Evolutionary conservation across 2,797 vertebrate species (phyloP).

Genomic region (Peromyscus aztecus): DNA sequence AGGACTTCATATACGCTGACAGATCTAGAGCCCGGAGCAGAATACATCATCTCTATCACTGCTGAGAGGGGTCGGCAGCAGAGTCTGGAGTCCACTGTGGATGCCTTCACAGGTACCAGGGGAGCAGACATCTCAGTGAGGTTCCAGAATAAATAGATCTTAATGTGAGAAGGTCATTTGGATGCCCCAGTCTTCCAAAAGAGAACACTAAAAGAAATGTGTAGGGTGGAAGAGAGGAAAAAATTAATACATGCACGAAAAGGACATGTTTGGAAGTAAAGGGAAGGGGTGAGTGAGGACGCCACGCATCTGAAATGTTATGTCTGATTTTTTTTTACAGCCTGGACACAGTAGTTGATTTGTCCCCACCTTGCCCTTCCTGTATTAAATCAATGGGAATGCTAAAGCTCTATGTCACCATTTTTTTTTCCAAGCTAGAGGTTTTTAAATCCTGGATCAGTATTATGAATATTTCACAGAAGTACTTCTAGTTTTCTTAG

Average conservation of each 20-base stretch:
- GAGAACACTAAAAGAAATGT: neutral
- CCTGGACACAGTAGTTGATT: neutral
- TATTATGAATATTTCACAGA: neutral
- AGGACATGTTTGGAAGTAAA: neutral
- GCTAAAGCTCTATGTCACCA: neutral
- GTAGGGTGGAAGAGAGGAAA: neutral
- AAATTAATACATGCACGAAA: neutral
- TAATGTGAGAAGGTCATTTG: neutral
- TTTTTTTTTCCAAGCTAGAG: constrained; percentile 10
- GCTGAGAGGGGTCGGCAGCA: constrained; percentile 97
- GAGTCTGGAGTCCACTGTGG: constrained; percentile 94
- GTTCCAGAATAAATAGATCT: neutral
- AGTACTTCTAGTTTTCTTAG: neutral
- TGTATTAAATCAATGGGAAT: neutral
- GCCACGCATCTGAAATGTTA: neutral
- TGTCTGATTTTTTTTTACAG: neutral
- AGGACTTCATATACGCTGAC: constrained; percentile 91
- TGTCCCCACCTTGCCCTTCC: neutral
- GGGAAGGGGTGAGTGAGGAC: neutral
- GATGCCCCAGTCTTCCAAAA: neutral
- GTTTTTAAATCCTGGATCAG: neutral
- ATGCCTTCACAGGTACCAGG: constrained; percentile 96
- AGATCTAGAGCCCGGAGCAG: constrained; percentile 95
- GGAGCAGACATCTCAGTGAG: neutral
- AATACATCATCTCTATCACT: constrained; percentile 96